Evolutionary conservation across 2,113 vertebrate genomes (phyloP), one percentile per base, ranked within the genome.

Genomic region (Gobio gobio): DNA sequence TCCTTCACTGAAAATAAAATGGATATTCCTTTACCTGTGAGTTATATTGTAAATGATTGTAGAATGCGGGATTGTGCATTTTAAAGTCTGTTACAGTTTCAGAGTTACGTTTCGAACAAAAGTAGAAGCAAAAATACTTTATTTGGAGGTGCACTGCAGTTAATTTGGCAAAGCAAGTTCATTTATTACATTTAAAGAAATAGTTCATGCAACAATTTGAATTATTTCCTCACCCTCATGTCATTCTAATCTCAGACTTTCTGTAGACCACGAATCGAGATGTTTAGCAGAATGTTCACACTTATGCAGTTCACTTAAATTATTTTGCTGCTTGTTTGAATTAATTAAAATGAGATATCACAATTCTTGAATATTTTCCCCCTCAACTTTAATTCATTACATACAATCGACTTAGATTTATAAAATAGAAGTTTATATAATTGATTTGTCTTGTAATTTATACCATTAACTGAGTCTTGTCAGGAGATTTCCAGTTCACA

Each of bases 1-100:
- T 63, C 77, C 56, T 61, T 63, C 77, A 79, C 77, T 26, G 36
- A 63, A 63, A 79, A 79, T 79, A 73, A 79, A 45, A 79, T 4
- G 2, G 14, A 40, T 63, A 59, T 63, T 79, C 58, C 58, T 79
- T 63, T 47, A n/a, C 77, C n/a, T 13, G 3, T 5, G 66, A 43
- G 66, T 10, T 70, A 43, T 22, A 70, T 70, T 78, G 76, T 59
- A 78, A 36, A 16, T 9, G 76, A 36, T 36, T 36, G 6, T 59
- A 43, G 76, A 61, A 14, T 1, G 13, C 14, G n/a, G 54, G 76
- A 59, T 63, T 80, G 43, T 66, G 78, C 20, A 26, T 51, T 81
- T 59, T 22, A 56, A 20, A 29, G 26, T 51, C 78, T 66, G 78
- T 81, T 81, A 81, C 78, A 66, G 54, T 78, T 51, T 26, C 66